Evolutionary conservation across 1,140 invertebrate species (phyloP).

Genomic region (Caenorhabditis remanei): DNA sequence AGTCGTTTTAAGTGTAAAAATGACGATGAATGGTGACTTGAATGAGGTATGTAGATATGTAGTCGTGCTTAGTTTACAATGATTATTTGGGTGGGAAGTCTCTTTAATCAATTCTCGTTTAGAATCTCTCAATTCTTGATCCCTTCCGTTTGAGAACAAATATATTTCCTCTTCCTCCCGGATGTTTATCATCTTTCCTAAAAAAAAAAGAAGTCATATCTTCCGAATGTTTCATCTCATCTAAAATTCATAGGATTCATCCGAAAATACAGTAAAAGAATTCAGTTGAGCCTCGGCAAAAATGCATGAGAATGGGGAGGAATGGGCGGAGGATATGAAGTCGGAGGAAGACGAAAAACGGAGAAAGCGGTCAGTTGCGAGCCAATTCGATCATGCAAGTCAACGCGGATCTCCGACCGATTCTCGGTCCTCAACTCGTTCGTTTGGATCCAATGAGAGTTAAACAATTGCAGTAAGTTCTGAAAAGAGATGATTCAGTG

Average conservation of each 20-base stretch:
- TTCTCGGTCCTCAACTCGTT: slow-evolving; percentile 70
- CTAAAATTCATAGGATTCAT: slow-evolving; percentile 37
- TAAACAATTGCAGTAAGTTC: slow-evolving; percentile 71
- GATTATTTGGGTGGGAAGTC: slow-evolving; percentile 14
- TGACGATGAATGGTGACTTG: neutral
- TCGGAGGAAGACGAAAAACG: neutral
- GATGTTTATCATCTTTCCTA: neutral
- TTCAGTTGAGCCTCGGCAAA: slow-evolving; percentile 1
- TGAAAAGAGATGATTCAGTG: neutral
- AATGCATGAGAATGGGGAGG: slow-evolving; percentile 41
- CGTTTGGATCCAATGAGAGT: slow-evolving; percentile 71
- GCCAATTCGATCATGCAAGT: slow-evolving; percentile 68
- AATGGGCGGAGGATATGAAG: neutral
- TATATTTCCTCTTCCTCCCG: slow-evolving; percentile 9
- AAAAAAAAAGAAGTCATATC: slow-evolving; percentile 24
- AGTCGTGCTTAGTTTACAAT: slow-evolving; percentile 13
- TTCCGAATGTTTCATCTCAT: neutral
- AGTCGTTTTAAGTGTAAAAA: slow-evolving; percentile 46
- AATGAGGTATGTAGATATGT: slow-evolving; percentile 1
- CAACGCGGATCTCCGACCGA: slow-evolving; percentile 68
- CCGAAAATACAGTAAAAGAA: neutral
- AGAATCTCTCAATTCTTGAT: neutral
- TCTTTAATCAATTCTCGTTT: neutral
- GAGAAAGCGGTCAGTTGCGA: neutral
- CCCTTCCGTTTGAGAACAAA: neutral